Evolutionary conservation across 2,888 invertebrate genomes (phyloP).

Genomic region (Agrenia bidenticulata): DNA sequence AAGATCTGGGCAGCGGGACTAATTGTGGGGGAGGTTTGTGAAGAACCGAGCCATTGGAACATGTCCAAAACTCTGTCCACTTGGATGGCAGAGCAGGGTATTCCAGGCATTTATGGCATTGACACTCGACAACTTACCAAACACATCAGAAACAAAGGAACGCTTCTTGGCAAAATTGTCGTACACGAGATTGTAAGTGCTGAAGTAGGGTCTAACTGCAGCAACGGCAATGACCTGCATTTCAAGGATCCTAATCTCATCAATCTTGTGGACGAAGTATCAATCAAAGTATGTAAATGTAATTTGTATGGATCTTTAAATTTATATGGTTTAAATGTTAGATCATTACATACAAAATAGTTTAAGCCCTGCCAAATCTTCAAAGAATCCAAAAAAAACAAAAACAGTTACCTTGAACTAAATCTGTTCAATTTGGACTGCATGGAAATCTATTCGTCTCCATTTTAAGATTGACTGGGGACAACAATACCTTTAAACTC

Average conservation of each 20-base stretch:
- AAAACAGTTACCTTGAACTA: no score
- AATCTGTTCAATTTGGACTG: no score
- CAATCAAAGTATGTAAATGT: slow-evolving; percentile 67
- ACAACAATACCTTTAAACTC: no score
- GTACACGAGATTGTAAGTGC: slow-evolving; percentile 17
- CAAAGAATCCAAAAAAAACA: no score
- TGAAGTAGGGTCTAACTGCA: neutral
- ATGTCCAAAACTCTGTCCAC: slow-evolving; percentile 73
- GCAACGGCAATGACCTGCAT: slow-evolving; percentile 39
- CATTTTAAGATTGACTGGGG: no score
- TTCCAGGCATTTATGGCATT: slow-evolving; percentile 83
- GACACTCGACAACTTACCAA: slow-evolving; percentile 93
- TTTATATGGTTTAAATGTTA: no score
- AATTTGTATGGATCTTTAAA: neutral
- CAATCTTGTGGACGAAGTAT: slow-evolving; percentile 91
- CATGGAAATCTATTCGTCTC: no score
- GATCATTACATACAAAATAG: no score
- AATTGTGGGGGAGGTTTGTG: slow-evolving; percentile 86
- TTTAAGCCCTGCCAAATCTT: no score
- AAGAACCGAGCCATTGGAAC: slow-evolving; percentile 88
- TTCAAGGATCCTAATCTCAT: slow-evolving; percentile 79
- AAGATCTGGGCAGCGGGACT: slow-evolving; percentile 89
- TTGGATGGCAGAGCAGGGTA: slow-evolving; percentile 76
- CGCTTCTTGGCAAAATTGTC: slow-evolving; percentile 71
- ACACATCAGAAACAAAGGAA: slow-evolving; percentile 83